Evolutionary conservation across 2,113 vertebrate species (phyloP).

Genomic region (Barbus barbus): DNA sequence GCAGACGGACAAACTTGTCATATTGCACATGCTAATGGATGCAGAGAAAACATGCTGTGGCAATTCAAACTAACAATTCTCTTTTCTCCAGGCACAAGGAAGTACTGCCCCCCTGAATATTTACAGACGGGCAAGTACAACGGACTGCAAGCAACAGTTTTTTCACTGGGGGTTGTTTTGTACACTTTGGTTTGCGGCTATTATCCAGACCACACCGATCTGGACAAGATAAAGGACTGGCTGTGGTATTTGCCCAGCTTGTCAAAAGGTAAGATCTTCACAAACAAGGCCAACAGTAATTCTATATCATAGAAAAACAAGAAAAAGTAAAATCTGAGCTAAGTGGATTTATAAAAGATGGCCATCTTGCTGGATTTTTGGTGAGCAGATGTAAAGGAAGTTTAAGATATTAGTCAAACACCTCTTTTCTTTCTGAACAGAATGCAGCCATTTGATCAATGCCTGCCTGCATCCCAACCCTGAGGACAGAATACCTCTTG

Average conservation of each 20-base stretch:
- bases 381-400: not conserved
- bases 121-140: no score
- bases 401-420: not conserved
- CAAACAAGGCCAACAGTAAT: not conserved
- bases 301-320: not conserved
- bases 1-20: not conserved
- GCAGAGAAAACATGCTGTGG: not conserved
- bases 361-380: not conserved
- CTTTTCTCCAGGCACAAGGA: not conserved
- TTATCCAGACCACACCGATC: not conserved
- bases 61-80: not conserved
- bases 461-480: not conserved
- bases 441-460: not conserved
- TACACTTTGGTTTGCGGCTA: not conserved
- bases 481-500: not conserved
- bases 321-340: not conserved
- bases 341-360: not conserved
- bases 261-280: not conserved
- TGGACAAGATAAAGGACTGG: not conserved
- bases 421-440: not conserved
- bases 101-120: not conserved
- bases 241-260: not conserved
- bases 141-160: no score
- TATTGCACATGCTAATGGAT: not conserved
- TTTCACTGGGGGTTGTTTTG: no score